Base-by-base conservation (phyloP, 2,888 invertebrate species). In the Halictus ligatus region DNA sequence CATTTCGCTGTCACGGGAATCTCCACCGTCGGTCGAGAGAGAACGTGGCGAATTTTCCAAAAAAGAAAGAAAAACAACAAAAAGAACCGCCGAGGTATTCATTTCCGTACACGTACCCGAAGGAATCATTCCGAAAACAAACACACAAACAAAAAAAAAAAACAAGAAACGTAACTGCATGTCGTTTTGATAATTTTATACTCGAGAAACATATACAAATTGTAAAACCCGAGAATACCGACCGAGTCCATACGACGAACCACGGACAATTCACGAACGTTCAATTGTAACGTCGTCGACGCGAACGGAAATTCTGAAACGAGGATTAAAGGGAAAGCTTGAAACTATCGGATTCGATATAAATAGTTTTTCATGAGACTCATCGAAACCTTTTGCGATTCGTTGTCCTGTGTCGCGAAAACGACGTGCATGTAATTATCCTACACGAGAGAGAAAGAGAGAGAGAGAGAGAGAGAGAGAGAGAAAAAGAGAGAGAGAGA, bases 161-260 rank as follows among this genome's bases (percentile, higher is more conserved):
- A 35, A 35, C 0, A 35, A 35, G 35, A 35, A 35, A 35, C 35
- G 43, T n/a, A 83, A 54, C 54, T 72, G 84, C 84, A 76, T 76
- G 84, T 85, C 79, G 54, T 85, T 85, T 85, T 79, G 79, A 85
- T 85, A 85, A 85, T 85, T 85, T 85, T 85, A 85, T 85, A 85
- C 71, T 60, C 35, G 54, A 85, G 8, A 71, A 60, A 60, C 35
- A 64, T 29, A 29, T 25, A 15, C 25, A 75, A 54, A 54, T 48
- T 21, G 58, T 69, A 29, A 69, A 74, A 67, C 58, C 35, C 35
- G 13, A 35, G 50, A 43, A n/a, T 40, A 12, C n/a, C 67, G 6
- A 25, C 43, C 13, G 75, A 46, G 35, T 72, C 64, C 29, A 8
- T 35, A 21, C 13, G 15, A n/a, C 25, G 35, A 64, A 35, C 25